A percentile compares a stretch with the other conserved stretches of the same genome.
These are phyloP conservation scores for Nematostella vectensis DNA, from an alignment of 92 coral and sea anemone genomes.

Conservation along the genomic window DNA sequence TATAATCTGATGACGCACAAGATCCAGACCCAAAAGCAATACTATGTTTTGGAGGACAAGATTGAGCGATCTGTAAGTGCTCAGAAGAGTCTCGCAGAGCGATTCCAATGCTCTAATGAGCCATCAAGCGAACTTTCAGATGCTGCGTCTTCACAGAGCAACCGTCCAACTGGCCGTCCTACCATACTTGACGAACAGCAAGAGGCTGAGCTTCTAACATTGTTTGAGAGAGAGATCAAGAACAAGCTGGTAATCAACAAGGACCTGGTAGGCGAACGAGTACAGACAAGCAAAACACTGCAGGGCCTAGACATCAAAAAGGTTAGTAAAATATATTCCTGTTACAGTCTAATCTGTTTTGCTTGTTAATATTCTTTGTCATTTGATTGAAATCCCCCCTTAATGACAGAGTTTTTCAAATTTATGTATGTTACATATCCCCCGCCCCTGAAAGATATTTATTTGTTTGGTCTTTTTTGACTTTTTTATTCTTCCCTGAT, in stretches of 20 bases:
- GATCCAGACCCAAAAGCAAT: not conserved
- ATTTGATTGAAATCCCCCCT: too few relatives aligned
- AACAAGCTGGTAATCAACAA: not conserved
- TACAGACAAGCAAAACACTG: not conserved
- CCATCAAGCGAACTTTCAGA: not conserved
- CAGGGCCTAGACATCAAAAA: not conserved
- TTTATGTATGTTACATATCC: too few relatives aligned
- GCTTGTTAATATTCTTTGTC: too few relatives aligned
- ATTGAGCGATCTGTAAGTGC: not conserved
- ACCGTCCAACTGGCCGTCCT: not conserved
- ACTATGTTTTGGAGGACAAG: constrained; percentile 7
- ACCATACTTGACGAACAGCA: not conserved
- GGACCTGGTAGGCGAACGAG: too few relatives aligned
- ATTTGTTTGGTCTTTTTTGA: too few relatives aligned
- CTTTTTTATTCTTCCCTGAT: too few relatives aligned
- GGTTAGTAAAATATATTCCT: too few relatives aligned
- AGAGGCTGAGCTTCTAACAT: not conserved
- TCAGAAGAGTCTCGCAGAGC: not conserved
- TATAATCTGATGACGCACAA: constrained; percentile 7
- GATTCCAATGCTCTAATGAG: not conserved
- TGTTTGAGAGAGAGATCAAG: constrained; percentile 1
- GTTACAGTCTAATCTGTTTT: too few relatives aligned
- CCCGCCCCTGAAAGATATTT: too few relatives aligned
- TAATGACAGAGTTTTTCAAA: too few relatives aligned
- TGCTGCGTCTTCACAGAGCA: not conserved